phyloP scores from a whole-genome alignment of 2,888 invertebrate species.

The Lasioglossum morio region DNA sequence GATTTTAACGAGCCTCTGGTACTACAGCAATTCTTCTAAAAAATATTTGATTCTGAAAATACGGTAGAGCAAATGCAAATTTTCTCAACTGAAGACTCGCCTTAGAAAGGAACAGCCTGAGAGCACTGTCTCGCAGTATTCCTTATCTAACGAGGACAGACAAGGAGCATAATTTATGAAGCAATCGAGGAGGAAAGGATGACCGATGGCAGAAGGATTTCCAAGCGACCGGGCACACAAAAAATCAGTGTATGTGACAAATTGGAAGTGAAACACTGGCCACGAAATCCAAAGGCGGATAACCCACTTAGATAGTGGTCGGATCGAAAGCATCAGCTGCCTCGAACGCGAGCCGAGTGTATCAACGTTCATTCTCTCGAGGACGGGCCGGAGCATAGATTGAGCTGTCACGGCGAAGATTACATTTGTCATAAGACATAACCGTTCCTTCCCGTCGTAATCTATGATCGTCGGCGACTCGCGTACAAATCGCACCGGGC shows the following conservation, averaged over 20 bases:
- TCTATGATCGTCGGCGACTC: conserved; percentile 63
- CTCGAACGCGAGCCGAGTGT: conserved; percentile 42
- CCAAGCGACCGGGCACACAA: neutral
- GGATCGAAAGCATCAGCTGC: conserved; percentile 50
- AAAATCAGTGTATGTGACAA: conserved; percentile 44
- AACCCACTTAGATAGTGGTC: conserved; percentile 61
- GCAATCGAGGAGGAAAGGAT: neutral
- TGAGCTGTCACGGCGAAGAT: conserved; percentile 78
- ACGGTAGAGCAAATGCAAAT: no score
- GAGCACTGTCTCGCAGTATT: no score
- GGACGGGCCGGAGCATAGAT: conserved; percentile 63
- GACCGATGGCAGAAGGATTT: neutral
- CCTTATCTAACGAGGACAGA: neutral
- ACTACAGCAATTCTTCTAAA: neutral
- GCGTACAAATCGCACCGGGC: conserved; percentile 45
- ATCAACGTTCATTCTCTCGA: conserved; percentile 54
- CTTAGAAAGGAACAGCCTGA: neutral
- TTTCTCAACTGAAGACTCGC: neutral
- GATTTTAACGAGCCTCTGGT: neutral
- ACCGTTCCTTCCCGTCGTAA: conserved; percentile 59
- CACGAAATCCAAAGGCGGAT: conserved; percentile 35
- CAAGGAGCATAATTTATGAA: conserved; percentile 15
- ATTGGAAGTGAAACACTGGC: conserved; percentile 39
- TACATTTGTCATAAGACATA: conserved; percentile 79
- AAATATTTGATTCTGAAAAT: neutral